Base-by-base conservation (phyloP, 2,888 invertebrate genomes). In the Xestia sexstrigata region DNA sequence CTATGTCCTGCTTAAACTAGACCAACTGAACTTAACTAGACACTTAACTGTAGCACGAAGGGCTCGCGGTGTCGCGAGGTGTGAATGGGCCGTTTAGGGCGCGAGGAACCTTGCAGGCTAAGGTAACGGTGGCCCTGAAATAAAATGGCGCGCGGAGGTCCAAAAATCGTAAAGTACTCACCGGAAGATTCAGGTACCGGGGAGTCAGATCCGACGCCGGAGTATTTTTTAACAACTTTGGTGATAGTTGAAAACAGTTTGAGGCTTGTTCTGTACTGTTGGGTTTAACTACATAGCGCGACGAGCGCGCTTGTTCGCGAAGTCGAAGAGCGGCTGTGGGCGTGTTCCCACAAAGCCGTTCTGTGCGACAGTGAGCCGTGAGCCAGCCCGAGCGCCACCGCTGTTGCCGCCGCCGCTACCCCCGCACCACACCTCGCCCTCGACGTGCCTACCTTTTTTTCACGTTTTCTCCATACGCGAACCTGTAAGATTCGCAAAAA, bases 211-310 rank as follows among this genome's bases (percentile, higher is more conserved):
- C 91, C 89, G 82, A 82, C 89, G 71, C 91, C 92, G 85, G 92
- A 89, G 78, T 90, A 90, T 90, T 91, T 94, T 91, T 91, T 92
- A 20, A 93, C 88, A 90, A 94, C 92, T 94, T 95, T 95, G 89
- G 86, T 79, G 35, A 93, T 85, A 91, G 90, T 95, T 93, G 92
- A 89, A 87, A 93, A 92, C 92, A 94, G 94, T 94, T 94, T 95
- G 94, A 92, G 71, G 92, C 89, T 90, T 92, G 89, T 93, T 89
- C 55, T 88, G 84, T 75, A 90, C 90, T 86, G 89, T 90, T 87
- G 88, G 80, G 69, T 62, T 87, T 23, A 94, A 93, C 89, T 92
- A 93, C 89, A 91, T 92, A 75, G 87, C 93, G 92, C 93, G 91
- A 81, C 89, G 87, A 89, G 88, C 92, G 92, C 92, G 91, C 70